Evolutionary conservation across 2,797 vertebrate species (phyloP).

Genomic region (Tinamus major): DNA sequence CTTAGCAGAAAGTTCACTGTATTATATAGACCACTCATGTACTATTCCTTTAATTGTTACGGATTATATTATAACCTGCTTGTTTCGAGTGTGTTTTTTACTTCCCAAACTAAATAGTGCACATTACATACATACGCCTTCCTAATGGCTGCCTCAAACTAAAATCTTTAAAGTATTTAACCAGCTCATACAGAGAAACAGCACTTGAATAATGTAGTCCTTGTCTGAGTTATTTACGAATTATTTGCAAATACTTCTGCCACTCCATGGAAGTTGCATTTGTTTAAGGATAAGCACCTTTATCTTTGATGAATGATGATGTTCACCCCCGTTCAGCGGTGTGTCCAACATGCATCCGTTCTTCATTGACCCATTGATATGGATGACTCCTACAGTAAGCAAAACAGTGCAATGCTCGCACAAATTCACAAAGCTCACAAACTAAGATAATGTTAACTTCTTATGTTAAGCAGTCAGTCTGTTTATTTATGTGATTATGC

Average conservation of each 20-base stretch:
- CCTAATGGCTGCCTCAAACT: background rate
- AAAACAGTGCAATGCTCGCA: background rate
- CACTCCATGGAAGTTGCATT: background rate
- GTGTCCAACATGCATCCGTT: background rate
- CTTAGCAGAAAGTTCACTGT: conserved; percentile 40
- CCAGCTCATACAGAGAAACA: background rate
- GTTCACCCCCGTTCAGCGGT: background rate
- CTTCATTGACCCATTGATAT: background rate
- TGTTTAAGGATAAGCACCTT: background rate
- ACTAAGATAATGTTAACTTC: background rate
- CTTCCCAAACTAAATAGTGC: background rate
- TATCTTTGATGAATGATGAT: background rate
- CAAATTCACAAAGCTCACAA: conserved; percentile 1
- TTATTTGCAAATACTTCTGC: background rate
- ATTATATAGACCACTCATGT: conserved; percentile 16
- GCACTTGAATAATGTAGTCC: background rate
- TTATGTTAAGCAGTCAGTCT: background rate
- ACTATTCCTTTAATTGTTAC: background rate
- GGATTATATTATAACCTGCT: background rate
- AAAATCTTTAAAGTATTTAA: background rate
- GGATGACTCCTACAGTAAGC: background rate
- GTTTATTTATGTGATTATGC: background rate
- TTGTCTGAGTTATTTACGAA: background rate
- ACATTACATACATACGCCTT: background rate
- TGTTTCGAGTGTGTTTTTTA: background rate